phyloP scores from a whole-genome alignment of 92 coral and sea anemone genomes.

The Umimayanthus chanpuru region DNA sequence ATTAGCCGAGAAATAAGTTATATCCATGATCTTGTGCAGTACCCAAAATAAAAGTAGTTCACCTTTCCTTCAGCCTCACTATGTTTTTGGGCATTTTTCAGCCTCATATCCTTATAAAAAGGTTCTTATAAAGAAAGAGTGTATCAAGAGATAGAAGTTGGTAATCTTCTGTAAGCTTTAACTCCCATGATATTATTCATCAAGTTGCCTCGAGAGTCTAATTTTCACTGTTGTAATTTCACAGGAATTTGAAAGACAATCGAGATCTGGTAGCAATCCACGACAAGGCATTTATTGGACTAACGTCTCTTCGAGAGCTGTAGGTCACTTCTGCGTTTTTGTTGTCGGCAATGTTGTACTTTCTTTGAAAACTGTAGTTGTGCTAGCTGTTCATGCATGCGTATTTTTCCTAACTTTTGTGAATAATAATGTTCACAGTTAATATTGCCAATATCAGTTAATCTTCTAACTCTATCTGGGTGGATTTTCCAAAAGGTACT shows the following conservation, averaged over 20 bases:
- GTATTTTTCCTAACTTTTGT: background rate
- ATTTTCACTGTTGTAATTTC: background rate
- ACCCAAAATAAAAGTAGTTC: no score
- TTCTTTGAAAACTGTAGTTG: background rate
- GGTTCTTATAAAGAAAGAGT: no score
- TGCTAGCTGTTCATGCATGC: background rate
- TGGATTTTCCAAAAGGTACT: no score
- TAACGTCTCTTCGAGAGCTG: constrained; percentile 29
- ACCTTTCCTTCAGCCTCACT: no score
- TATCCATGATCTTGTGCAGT: no score
- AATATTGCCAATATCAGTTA: no score
- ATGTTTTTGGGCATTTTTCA: no score
- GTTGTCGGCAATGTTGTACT: background rate
- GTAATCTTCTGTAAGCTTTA: background rate
- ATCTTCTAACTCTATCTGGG: no score
- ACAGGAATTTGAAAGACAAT: constrained; percentile 8
- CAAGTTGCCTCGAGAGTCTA: background rate
- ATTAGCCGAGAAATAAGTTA: no score
- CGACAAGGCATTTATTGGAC: constrained; percentile 36
- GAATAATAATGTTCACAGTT: no score
- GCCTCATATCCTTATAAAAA: no score
- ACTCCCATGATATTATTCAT: background rate
- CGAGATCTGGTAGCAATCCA: constrained; percentile 22
- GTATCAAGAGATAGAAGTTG: no score
- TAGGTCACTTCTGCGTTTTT: background rate